These are phyloP conservation scores for Thalassophryne amazonica DNA, from an alignment of 2,797 vertebrate genomes.

Conservation along the genomic window DNA sequence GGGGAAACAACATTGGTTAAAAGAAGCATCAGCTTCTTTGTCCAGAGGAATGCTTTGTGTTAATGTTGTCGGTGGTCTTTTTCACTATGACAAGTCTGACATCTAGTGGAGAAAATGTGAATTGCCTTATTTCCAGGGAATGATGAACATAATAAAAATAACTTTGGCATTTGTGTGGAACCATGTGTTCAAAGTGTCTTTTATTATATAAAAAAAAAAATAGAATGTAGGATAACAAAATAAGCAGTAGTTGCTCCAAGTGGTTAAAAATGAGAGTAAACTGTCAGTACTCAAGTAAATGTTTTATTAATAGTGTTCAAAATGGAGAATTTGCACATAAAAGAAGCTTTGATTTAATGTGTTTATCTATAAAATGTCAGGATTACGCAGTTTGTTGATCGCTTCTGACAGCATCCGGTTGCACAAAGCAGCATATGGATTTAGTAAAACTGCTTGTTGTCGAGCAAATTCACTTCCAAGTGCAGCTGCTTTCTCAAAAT, in stretches of 20 bases:
- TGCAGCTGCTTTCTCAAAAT: conserved; percentile 82
- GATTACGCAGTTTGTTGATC: conserved; percentile 81
- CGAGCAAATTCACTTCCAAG: conserved; percentile 88
- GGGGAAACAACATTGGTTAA: too few species aligned
- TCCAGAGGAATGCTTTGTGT: too few species aligned
- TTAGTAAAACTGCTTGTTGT: conserved; percentile 85
- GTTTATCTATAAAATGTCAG: conserved; percentile 50
- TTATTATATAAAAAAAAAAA: too few species aligned
- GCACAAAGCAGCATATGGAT: conserved; percentile 94
- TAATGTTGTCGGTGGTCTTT: background rate
- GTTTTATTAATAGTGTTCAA: too few species aligned
- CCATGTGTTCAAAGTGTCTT: too few species aligned
- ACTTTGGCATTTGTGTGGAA: background rate
- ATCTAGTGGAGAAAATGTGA: conserved; percentile 48
- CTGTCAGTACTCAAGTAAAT: too few species aligned
- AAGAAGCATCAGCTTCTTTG: too few species aligned
- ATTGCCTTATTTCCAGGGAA: background rate
- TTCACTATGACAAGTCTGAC: conserved; percentile 43
- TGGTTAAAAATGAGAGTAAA: too few species aligned
- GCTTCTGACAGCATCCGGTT: conserved; percentile 92
- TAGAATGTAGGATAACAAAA: too few species aligned
- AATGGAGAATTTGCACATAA: too few species aligned
- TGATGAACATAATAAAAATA: background rate
- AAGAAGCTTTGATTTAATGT: too few species aligned
- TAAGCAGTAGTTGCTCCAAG: background rate